These are phyloP conservation scores for Callosobruchus maculatus DNA, from an alignment of 2,888 invertebrate genomes.

Conservation along the genomic window DNA sequence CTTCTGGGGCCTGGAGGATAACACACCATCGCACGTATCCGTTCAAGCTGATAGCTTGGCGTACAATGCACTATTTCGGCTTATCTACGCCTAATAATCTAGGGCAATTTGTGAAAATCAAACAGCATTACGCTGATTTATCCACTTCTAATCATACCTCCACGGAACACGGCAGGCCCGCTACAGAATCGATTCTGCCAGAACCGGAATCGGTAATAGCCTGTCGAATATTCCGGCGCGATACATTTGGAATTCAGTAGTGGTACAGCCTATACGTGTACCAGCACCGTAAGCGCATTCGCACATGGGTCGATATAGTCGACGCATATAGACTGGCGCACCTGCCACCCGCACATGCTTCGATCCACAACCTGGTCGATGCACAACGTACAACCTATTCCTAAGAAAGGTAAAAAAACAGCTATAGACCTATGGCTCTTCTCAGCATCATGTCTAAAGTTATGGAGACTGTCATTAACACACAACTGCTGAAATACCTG, in stretches of 20 bases:
- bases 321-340: too few relatives aligned
- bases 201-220: neutral
- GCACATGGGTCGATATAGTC: too few relatives aligned
- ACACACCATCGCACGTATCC: neutral
- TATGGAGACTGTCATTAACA: too few relatives aligned
- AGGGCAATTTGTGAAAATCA: constrained; percentile 19
- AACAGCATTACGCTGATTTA: constrained; percentile 21
- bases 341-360: too few relatives aligned
- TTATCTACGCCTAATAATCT: constrained; percentile 20
- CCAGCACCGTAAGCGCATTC: too few relatives aligned
- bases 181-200: neutral
- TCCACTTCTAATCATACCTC: neutral
- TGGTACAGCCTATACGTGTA: too few relatives aligned
- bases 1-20: neutral
- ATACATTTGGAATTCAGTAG: neutral
- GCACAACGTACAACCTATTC: too few relatives aligned
- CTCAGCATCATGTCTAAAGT: too few relatives aligned
- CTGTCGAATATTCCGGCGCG: neutral
- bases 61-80: neutral
- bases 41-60: neutral
- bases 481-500: too few relatives aligned
- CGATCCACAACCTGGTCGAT: too few relatives aligned
- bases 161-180: neutral
- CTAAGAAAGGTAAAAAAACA: too few relatives aligned
- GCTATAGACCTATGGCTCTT: too few relatives aligned